A percentile compares a stretch with the other conserved stretches of the same genome.
These are phyloP conservation scores for Acrocephalus arundinaceus DNA, from an alignment of 2,113 vertebrate genomes.

Conservation along the genomic window DNA sequence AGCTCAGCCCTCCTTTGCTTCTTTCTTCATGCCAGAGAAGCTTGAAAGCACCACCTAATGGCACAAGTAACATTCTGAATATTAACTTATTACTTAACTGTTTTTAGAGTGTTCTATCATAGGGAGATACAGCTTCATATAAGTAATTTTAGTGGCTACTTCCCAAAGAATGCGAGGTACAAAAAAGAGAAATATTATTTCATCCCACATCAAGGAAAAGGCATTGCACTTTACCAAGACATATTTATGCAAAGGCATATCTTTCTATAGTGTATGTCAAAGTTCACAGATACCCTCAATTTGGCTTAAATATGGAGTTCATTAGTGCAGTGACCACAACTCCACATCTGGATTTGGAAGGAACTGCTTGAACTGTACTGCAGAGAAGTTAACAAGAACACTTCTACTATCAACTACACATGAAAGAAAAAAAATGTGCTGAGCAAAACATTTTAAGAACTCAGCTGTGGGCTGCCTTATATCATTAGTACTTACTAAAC, in stretches of 20 bases:
- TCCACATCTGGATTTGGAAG: neutral
- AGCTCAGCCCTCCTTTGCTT: neutral
- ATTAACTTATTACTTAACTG: neutral
- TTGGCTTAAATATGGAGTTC: neutral
- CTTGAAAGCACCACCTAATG: constrained; percentile 47
- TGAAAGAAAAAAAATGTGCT: neutral
- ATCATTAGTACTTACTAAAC: neutral
- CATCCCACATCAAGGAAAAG: neutral
- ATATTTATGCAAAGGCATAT: neutral
- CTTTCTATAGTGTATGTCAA: neutral
- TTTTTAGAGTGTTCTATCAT: neutral
- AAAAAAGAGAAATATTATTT: neutral
- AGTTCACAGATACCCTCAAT: neutral
- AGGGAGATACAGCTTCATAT: neutral
- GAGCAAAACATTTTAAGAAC: neutral
- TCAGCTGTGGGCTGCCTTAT: neutral
- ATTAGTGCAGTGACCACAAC: constrained; percentile 7
- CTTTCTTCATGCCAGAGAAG: neutral
- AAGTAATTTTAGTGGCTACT: neutral
- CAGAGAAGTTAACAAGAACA: neutral
- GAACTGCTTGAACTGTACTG: neutral
- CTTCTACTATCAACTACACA: neutral
- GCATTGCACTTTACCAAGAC: neutral
- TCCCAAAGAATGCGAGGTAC: neutral
- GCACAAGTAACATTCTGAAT: neutral